Evolutionary conservation across 2,113 vertebrate genomes (phyloP), one percentile per base, ranked within the genome.

Genomic region (Microcebus murinus): DNA sequence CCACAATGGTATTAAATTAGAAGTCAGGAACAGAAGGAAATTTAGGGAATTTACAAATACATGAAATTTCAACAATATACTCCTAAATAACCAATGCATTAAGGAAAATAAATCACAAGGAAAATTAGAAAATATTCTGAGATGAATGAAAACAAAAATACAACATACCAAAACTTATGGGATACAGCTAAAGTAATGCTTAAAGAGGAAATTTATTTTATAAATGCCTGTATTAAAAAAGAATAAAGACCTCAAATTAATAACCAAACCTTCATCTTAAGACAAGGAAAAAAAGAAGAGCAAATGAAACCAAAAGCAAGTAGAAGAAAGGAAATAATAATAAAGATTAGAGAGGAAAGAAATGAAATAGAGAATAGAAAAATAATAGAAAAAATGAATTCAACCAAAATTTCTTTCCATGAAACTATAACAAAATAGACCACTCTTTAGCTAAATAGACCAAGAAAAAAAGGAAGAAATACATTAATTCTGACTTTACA

Each of bases 141-240:
- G 68, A 87, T 87, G 31, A 96, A 86, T 27, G 67, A 81, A 94
- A 90, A 92, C 34, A 15, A 95, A 95, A 96, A 86, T 6, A 57
- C 71, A 94, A 87, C 7, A 86, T 91, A 70, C 5, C 36, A 90
- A 95, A 92, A 90, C 9, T 36, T 95, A 83, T 3, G 8, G 45
- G 42, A 76, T 89, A 55, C 10, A 93, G 61, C 17, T 89, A 45
- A 96, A 81, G 68, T 13, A 67, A 27, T 61, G 12, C 1, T 80
- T 71, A 74, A 80, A 59, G 48, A 79, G 10, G 8, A 90, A 87
- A 36, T 80, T 95, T 91, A 70, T 15, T 9, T 87, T 80, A 73
- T 71, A 87, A 84, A 79, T 91, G 8, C 6, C 65, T 84, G 4
- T 80, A 91, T 87, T 93, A 42, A 65, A 94, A 87, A 94, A 83